phyloP scores from a whole-genome alignment of 2,113 vertebrate genomes.

The Neomonachus schauinslandi region DNA sequence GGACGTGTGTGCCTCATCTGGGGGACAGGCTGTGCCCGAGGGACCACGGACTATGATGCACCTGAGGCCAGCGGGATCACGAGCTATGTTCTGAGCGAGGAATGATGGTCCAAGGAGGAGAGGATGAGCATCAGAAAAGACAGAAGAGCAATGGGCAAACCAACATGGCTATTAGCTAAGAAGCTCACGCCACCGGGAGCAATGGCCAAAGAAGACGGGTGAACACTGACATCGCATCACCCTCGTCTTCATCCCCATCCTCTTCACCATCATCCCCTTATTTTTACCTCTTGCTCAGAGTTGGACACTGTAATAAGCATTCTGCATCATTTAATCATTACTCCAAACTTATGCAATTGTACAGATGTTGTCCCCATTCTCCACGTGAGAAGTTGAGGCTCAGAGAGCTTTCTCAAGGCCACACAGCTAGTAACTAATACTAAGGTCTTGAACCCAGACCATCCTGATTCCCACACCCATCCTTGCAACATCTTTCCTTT shows the following conservation, averaged over 20 bases:
- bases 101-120: neutral
- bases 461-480: fast-evolving
- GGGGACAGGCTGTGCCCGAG: neutral
- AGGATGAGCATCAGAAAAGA: neutral
- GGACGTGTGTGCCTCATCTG: fast-evolving
- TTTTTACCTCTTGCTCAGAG: neutral
- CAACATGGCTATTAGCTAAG: neutral
- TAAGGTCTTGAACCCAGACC: neutral
- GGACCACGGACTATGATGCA: neutral
- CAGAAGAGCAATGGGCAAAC: neutral
- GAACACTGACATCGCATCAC: fast-evolving
- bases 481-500: neutral
- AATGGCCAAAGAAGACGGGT: neutral
- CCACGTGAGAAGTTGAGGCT: fast-evolving
- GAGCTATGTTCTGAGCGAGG: neutral
- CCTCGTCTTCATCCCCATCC: fast-evolving
- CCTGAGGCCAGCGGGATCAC: neutral
- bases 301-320: neutral
- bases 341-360: fast-evolving
- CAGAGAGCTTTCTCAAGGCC: neutral
- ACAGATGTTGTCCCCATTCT: neutral
- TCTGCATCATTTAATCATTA: neutral
- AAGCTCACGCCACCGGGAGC: fast-evolving
- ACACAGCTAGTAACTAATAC: neutral
- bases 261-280: neutral